These are phyloP conservation scores for Andricus curvator DNA, from an alignment of 2,888 invertebrate genomes.

Conservation along the genomic window DNA sequence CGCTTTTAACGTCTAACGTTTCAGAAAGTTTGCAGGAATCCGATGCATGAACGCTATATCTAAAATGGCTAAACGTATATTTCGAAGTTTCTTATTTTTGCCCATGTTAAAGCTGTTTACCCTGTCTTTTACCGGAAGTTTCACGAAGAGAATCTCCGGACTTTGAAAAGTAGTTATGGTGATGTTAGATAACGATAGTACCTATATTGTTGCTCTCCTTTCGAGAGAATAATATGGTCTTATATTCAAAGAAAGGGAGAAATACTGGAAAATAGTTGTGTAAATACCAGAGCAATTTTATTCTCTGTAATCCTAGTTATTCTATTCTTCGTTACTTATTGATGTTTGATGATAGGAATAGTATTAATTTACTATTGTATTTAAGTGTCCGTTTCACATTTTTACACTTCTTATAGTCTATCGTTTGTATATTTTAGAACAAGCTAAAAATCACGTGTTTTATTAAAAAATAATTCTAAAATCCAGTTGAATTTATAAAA, in stretches of 20 bases:
- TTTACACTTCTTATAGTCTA: too few species aligned
- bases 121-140: background rate
- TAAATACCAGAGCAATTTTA: too few species aligned
- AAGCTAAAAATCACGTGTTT: too few species aligned
- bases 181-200: background rate
- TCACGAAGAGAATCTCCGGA: background rate
- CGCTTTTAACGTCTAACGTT: slow-evolving; percentile 7
- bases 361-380: too few species aligned
- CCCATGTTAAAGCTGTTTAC: background rate
- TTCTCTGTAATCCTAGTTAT: too few species aligned
- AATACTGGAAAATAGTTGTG: background rate
- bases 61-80: background rate
- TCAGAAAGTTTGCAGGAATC: background rate
- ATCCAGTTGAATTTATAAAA: too few species aligned
- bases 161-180: background rate
- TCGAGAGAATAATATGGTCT: background rate
- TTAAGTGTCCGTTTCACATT: too few species aligned
- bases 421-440: too few species aligned
- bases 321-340: too few species aligned
- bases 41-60: background rate
- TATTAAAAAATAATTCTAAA: too few species aligned
- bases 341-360: too few species aligned
- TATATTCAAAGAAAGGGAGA: background rate
- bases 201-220: background rate
- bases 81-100: background rate